These are phyloP conservation scores for Tachyglossus aculeatus DNA, from an alignment of 2,797 vertebrate species.

Conservation along the genomic window DNA sequence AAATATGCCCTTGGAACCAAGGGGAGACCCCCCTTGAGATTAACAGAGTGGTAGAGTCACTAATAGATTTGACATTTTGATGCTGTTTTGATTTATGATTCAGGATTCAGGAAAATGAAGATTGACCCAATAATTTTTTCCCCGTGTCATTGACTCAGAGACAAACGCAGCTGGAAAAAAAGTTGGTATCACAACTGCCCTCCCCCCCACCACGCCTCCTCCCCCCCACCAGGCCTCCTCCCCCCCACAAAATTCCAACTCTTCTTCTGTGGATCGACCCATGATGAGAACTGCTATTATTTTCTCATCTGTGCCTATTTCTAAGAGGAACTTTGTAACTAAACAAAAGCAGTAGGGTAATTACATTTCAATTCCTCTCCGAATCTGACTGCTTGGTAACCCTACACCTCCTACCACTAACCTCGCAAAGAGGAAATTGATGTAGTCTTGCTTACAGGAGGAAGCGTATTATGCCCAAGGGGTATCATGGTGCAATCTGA, in stretches of 20 bases:
- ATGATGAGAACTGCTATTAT: not conserved
- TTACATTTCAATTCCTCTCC: slow-evolving; percentile 17
- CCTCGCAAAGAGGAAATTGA: slow-evolving; percentile 34
- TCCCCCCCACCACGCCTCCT: not conserved
- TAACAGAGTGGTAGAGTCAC: not conserved
- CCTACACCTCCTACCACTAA: slow-evolving; percentile 48
- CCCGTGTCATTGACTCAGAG: not conserved
- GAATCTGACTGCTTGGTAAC: slow-evolving; percentile 46
- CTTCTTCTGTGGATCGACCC: not conserved
- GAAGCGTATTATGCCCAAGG: slow-evolving; percentile 3
- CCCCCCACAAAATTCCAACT: not conserved
- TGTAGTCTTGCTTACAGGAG: not conserved
- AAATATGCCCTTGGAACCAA: not conserved
- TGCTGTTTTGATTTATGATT: not conserved
- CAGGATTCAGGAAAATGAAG: not conserved
- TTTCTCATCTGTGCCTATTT: not conserved
- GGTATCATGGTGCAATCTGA: not conserved
- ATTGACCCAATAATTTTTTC: not conserved
- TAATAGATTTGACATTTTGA: not conserved
- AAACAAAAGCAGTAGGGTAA: slow-evolving; percentile 41
- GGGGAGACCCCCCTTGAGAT: not conserved
- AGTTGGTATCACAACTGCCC: not conserved
- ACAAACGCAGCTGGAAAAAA: not conserved
- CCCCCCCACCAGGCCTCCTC: not conserved
- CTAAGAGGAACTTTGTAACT: slow-evolving; percentile 15